A percentile compares a stretch with the other conserved stretches of the same genome.
Evolutionary conservation across 2,113 vertebrate genomes (phyloP).

Genomic region (Tenebrosternarchus preto): DNA sequence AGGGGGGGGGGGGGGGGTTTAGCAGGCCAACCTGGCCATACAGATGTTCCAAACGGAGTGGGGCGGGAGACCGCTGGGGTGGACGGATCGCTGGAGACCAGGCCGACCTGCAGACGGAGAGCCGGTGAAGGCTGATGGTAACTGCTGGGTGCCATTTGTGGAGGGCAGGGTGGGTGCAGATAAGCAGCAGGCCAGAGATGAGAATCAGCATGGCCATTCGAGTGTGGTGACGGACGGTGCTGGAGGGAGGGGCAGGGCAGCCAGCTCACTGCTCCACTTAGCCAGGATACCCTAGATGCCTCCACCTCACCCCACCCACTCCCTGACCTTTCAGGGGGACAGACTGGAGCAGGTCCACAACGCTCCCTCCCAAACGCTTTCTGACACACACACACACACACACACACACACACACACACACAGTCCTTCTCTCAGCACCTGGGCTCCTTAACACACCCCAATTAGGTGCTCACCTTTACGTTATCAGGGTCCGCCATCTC

Average conservation of each 20-base stretch:
- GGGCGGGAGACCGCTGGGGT: too few species aligned
- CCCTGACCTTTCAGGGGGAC: conserved; percentile 49
- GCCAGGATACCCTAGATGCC: conserved; percentile 4
- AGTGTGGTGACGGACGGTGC: conserved; percentile 58
- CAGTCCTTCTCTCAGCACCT: conserved; percentile 66
- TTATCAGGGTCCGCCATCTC: conserved; percentile 73
- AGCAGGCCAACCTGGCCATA: background rate
- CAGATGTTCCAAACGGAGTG: conserved; percentile 35
- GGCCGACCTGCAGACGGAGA: conserved; percentile 7
- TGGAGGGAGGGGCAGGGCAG: conserved; percentile 3
- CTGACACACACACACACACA: conserved; percentile 39
- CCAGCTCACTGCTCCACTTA: too few species aligned
- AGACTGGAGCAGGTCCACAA: conserved; percentile 20
- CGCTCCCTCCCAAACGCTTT: conserved; percentile 28
- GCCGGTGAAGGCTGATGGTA: conserved; percentile 65
- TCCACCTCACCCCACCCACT: background rate
- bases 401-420: conserved; percentile 18
- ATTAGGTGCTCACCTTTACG: conserved; percentile 71
- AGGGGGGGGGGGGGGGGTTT: background rate
- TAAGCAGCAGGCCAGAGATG: conserved; percentile 71
- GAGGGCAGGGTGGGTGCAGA: conserved; percentile 50
- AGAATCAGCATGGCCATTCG: conserved; percentile 73
- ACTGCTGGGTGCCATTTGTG: conserved; percentile 74
- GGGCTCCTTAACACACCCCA: conserved; percentile 57
- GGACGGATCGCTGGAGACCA: background rate